Base-by-base conservation (phyloP, 2,797 vertebrate genomes). In the Pipistrellus pygmaeus region DNA sequence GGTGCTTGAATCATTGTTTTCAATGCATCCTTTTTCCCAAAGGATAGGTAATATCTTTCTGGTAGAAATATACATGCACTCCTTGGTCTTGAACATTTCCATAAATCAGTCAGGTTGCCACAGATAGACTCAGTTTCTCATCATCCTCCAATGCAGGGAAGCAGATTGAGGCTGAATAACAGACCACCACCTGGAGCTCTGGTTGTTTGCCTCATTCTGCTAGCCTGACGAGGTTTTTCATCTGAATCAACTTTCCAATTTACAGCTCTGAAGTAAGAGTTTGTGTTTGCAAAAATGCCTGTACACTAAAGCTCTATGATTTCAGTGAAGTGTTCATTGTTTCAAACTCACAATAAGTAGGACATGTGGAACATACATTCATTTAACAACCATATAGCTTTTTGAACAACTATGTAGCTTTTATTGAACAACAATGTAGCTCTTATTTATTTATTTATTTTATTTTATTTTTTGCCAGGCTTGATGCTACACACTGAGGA, bases 1-100 rank as follows among this genome's bases (percentile, higher is more conserved):
- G 76, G 60, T 88, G 94, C 95, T 85, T 94, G 91, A 93, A 83
- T 94, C 92, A 95, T 76, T 91, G 62, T 82, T 91, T 92, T 88
- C 87, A 85, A 95, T 64, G 44, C 48, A 77, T 82, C 87, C 84
- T 27, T 46, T 25, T 80, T 86, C 55, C 64, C 21, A 8, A 9
- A 8, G 68, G 35, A 27, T 69, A 88, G 87, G 87, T 88, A 80
- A 89, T 86, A 89, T 76, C 17, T 75, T 32, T 88, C 32, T 83
- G 35, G 44, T 35, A 94, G 85, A 93, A 95, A 75, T 46, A 78
- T 5, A 66, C 5, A 21, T 13, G 23, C 4, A 75, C 30, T 80
- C 38, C 32, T 55, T 6, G 75, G 11, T 62, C 53, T 80, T 88
- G 41, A 78, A 88, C 15, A 85, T 72, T 93, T 83, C 57, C 30